Evolutionary conservation across 1,140 invertebrate species (phyloP).

Genomic region (Nephila pilipes): DNA sequence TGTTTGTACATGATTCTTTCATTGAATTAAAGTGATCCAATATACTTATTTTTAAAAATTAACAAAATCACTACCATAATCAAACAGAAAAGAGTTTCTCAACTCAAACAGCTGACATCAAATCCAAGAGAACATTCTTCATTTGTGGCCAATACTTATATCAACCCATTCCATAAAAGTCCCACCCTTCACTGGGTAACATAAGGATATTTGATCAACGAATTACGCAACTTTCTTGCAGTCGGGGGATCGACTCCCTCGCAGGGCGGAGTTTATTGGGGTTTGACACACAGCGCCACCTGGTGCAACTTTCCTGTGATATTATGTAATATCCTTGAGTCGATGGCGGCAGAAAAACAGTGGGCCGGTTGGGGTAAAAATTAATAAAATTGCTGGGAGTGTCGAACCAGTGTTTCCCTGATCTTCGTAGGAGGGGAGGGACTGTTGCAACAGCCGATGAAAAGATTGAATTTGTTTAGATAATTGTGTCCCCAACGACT

Average conservation of each 20-base stretch:
- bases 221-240: conserved; percentile 38
- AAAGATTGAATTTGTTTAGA: neutral
- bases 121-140: too few relatives aligned
- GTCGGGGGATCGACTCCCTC: conserved; percentile 6
- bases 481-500: too few relatives aligned
- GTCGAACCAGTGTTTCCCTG: neutral
- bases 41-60: too few relatives aligned
- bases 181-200: neutral
- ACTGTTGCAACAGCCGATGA: neutral
- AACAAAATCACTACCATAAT: too few relatives aligned
- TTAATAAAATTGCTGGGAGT: conserved; percentile 26
- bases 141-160: neutral
- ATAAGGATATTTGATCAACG: conserved; percentile 49
- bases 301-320: neutral
- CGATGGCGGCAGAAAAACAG: neutral
- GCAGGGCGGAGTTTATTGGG: conserved; percentile 19
- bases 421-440: neutral
- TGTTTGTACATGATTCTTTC: too few relatives aligned
- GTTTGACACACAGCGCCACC: conserved; percentile 15
- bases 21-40: too few relatives aligned
- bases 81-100: too few relatives aligned
- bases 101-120: too few relatives aligned
- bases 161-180: conserved; percentile 28
- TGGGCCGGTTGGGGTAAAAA: conserved; percentile 48
- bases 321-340: conserved; percentile 24